A percentile compares a stretch with the other conserved stretches of the same genome.
phyloP scores from a whole-genome alignment of 2,888 invertebrate genomes.

The Julus scanicus region DNA sequence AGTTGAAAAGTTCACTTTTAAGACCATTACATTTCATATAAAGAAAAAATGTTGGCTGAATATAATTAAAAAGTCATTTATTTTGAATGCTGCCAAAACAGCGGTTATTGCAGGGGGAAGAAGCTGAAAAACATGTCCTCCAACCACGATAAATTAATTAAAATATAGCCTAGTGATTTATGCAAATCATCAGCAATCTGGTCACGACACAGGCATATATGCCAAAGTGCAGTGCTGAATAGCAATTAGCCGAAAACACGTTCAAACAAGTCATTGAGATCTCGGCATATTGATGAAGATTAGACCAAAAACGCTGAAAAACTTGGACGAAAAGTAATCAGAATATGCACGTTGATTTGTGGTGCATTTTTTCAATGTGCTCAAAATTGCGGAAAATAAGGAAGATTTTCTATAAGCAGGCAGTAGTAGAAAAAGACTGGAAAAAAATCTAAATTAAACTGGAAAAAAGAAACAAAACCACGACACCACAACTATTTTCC shows the following conservation, averaged over 20 bases:
- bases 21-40: too few species aligned
- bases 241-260: conserved; percentile 25
- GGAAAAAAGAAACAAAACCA: conserved; percentile 45
- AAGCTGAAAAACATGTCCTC: background rate
- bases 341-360: conserved; percentile 2
- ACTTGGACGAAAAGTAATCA: conserved; percentile 6
- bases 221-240: background rate
- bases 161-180: background rate
- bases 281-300: background rate
- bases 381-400: conserved; percentile 22
- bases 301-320: background rate
- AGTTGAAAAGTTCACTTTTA: too few species aligned
- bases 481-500: conserved; percentile 51
- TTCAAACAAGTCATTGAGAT: background rate
- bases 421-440: background rate
- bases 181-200: conserved; percentile 14
- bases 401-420: background rate
- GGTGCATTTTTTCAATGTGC: background rate
- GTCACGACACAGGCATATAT: background rate
- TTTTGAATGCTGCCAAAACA: background rate
- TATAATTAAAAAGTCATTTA: background rate
- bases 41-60: background rate
- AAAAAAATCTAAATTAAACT: conserved; percentile 41
- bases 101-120: background rate
- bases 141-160: conserved; percentile 17